Evolutionary conservation across 2,113 vertebrate species (phyloP), one percentile per base, ranked within the genome.

Genomic region (Harpagus bidentatus): DNA sequence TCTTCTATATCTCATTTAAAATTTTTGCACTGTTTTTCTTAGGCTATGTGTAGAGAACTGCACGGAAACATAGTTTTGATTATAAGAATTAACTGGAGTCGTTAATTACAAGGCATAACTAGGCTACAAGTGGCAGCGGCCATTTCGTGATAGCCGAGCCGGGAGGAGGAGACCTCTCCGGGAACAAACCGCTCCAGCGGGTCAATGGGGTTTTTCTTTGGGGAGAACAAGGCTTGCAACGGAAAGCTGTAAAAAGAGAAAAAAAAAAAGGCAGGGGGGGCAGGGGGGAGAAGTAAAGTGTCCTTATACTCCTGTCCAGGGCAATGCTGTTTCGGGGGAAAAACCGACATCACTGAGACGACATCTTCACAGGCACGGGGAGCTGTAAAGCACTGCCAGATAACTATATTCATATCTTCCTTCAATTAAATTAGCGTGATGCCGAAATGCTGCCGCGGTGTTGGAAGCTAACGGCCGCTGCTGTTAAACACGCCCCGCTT

Each of bases 401-500:
- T 7, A 50, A 36, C 36, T 48, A 28, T 5, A 6, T 10, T 21
- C n/a, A 0, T 7, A 5, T 31, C 48, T 8, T 11, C 20, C 69
- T 38, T 7, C 36, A 13, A 1, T 6, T 23, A n/a, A 53, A 40
- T 6, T 3, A 6, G 13, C 0, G 15, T 7, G 48, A 56, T 42
- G 56, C n/a, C 4, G 6, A 12, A 26, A 31, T 0, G 42, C 58
- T 21, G 47, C 47, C 2, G 4, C 0, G 2, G n/a, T 3, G 32
- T 8, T 8, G 13, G 62, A 11, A 38, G 25, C 3, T 2, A 32
- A 5, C 1, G 5, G 32, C 53, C 3, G 3, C 38, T 2, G 1
- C 34, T 11, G 32, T 22, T 40, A 16, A 38, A 62, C 40, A 9
- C 62, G 3, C 32, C 7, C 22, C 0, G 9, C 40, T 56, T 15